Evolutionary conservation across 1,140 invertebrate species (phyloP), one percentile per base, ranked within the genome.

Genomic region (Lepidurus arcticus): DNA sequence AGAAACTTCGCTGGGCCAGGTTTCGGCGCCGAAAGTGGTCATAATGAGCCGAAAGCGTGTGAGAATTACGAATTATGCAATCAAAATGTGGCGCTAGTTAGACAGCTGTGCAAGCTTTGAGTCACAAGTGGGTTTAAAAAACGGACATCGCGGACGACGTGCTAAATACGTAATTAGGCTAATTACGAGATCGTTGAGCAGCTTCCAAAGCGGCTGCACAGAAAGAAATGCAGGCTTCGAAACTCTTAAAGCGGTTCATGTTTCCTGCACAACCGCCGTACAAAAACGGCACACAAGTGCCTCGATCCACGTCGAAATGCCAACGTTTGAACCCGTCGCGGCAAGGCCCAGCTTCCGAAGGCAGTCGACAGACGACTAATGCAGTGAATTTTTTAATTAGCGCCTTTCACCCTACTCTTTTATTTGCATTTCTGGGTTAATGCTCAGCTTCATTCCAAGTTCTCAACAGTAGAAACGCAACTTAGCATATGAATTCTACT

Each of bases 251-350:
- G 84, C 91, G 89, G 86, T 94, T 94, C 79, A 87, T 87, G 85
- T 93, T 94, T n/a, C 91, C 91, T 84, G 89, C 88, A 84, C 91
- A 92, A 84, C 93, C 93, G 78, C 91, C 91, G 84, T 93, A 95
- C 81, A 90, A 88, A 83, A 95, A 95, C 44, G 89, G 87, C 78
- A 91, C 85, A 83, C 93, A 95, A 81, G 89, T 90, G 82, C 89
- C 88, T 80, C 87, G 87, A 74, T 88, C 87, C 78, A 88, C 86
- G 83, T 96, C 91, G 84, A 92, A 97, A 87, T 92, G 94, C 90
- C 91, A 97, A 74, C 92, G 88, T 81, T 90, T 90, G 79, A 86
- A 86, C 16, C 85, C 85, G 74, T 88, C 88, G 43, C 88, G 86
- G 84, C 94, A 96, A 11, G 89, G 90, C 24, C 95, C 95, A 42